Base-by-base conservation (phyloP, 2,113 vertebrate species). In the Canis aureus region DNA sequence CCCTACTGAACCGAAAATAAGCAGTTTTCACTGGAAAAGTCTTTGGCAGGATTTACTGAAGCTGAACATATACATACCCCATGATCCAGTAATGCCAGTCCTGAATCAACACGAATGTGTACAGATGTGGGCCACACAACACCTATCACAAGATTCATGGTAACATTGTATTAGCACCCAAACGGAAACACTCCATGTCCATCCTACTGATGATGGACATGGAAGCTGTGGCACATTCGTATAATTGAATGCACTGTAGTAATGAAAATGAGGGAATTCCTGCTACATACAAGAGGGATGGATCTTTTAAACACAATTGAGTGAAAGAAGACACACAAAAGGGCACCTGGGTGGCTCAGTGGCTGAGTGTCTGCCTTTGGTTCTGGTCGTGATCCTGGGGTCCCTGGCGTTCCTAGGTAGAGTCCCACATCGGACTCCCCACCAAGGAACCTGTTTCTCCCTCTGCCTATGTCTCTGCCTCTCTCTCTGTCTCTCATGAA, bases 11-110 rank as follows among this genome's bases (percentile, higher is more conserved):
- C 62, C 64, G 17, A 90, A 94, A 86, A 87, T 69, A n/a, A 93
- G 43, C 43, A 60, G 53, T 55, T 71, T 95, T 85, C 81, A 20
- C 35, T 91, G 11, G 49, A 85, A 94, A 96, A 84, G 23, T 49
- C 35, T 93, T 78, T 8, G 29, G 73, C 32, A 57, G 55, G n/a
- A 69, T 96, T 82, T 73, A 53, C 67, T 80, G 55, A 82, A 82
- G 60, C 23, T 38, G 76, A 95, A 43, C 35, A 69, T 19, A 64
- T 20, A 71, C 17, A 27, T 38, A 86, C 5, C 27, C n/a, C 22
- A 7, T 4, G 27, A 62, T 25, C 23, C 53, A 71, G 29, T 16
- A 59, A 64, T 29, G 51, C 7, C 20, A 62, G 19, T 38, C 38
- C 7, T 53, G 59, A 59, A 53, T 74, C 78, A 71, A 60, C 27